Evolutionary conservation across 2,113 vertebrate species (phyloP), one percentile per base, ranked within the genome.

Genomic region (Misgurnus mizolepis): DNA sequence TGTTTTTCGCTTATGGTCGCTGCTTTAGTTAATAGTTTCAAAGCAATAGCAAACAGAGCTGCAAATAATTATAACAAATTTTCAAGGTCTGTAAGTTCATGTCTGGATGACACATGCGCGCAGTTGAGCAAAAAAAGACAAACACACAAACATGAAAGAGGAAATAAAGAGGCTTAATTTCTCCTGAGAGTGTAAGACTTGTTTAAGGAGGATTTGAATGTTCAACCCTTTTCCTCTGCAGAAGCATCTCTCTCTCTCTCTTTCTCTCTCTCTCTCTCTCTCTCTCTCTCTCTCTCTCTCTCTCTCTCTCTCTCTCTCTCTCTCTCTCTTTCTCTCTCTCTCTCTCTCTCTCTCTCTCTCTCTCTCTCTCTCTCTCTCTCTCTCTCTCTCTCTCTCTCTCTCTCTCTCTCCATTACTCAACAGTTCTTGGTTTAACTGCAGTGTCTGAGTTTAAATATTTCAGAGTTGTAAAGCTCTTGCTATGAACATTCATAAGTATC

Each of bases 111-210:
- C 22, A 60, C 39, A 34, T n/a, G 18, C 4, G n/a, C 17, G 41
- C 53, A 41, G 34, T 45, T 61, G 22, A 73, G 47, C 67, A 53
- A 55, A 69, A 80, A 67, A 15, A 75, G 43, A 64, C 8, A 72
- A 7, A 75, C 14, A 53, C 27, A 85, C 66, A 79, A 69, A 80
- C 17, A 62, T 66, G 22, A 66, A 76, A 79, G 56, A 79, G 61
- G 60, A 56, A 55, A 70, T 64, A 70, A 80, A 80, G 73, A 56
- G 45, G 60, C 67, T 77, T 77, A 60, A 77, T 84, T 84, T 84
- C 67, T 70, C 22, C 72, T 64, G 43, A 75, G 72, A 75, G 8
- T 72, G 50, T 72, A 70, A 67, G 68, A 66, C 71, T 49, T 41
- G 47, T 66, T 61, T 47, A 67, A 78, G 50, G 50, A 47, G 17